Base-by-base conservation (phyloP, 1,140 invertebrate species). In the Anastrepha obliqua region DNA sequence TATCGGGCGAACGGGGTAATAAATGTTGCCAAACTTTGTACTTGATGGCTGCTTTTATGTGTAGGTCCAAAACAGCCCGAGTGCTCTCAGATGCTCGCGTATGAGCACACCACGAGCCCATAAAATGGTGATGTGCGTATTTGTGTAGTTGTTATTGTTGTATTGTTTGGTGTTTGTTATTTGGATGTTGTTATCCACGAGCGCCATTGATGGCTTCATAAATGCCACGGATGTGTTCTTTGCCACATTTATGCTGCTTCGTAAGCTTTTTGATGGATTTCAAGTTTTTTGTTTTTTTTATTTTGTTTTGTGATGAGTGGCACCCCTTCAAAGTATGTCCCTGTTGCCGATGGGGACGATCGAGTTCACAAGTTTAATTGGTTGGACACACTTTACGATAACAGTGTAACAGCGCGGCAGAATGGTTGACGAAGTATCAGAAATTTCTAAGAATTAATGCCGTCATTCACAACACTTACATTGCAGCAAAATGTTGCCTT, bases 201-300 rank as follows among this genome's bases (percentile, higher is more conserved):
- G 90, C 90, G 90, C 89, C 91, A 91, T 92, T 92, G 91, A 92
- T 92, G 91, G 92, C 90, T 91, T 91, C 91, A 92, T 92, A 91
- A 92, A 92, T 90, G 91, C 39, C 59, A 62, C 29, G 58, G 85
- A 86, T 86, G 58, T 86, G 74, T 86, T 86, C 85, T 42, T 47
- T 62, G 55, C 59, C 59, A 86, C 85, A 60, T 60, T 86, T 62
- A 86, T 86, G 85, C 62, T 86, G 74, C 47, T 86, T 62, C 85
- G 59, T 86, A 60, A 86, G 85, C 85, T 60, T 60, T 60, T 86
- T 86, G 59, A 86, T 86, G 59, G 85, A 62, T 86, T 29, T 86
- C 51, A 60, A 86, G 59, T 60, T 62, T 86, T 81, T 15, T 55
- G 47, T 7, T 9, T 5, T 67, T 8, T 8, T 13, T 39, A 2